Percentiles rank a stretch among this genome's conserved stretches.
Conservation (phyloP, 2,797 vertebrate genomes). For the Astyanax mexicanus region DNA sequence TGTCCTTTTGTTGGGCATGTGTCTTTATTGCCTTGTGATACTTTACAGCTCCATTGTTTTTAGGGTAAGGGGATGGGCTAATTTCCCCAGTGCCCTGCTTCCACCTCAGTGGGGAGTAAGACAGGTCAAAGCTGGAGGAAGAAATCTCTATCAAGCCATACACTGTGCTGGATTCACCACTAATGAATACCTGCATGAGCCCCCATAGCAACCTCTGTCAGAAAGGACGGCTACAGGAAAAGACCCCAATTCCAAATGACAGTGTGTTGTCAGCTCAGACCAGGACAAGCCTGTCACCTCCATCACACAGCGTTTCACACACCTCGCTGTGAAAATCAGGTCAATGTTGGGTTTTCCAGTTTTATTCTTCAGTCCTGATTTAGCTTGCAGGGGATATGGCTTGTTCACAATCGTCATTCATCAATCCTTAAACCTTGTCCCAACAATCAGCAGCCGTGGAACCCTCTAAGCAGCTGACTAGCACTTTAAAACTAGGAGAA, state of each 20-base stretch:
- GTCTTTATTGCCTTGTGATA: slow-evolving; percentile 69
- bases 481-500: too few relatives aligned
- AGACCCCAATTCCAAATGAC: slow-evolving; percentile 30
- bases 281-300: slow-evolving; percentile 14
- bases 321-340: not conserved
- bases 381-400: too few relatives aligned
- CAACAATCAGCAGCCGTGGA: too few relatives aligned
- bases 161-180: slow-evolving; percentile 70
- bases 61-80: slow-evolving; percentile 22
- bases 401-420: too few relatives aligned
- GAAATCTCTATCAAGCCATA: slow-evolving; percentile 70
- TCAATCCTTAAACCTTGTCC: too few relatives aligned
- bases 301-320: not conserved
- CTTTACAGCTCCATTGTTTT: slow-evolving; percentile 76
- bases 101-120: slow-evolving; percentile 68
- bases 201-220: slow-evolving; percentile 66
- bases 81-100: slow-evolving; percentile 53
- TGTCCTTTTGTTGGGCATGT: slow-evolving; percentile 40
- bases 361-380: not conserved
- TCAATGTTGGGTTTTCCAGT: not conserved
- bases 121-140: slow-evolving; percentile 79
- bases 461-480: too few relatives aligned
- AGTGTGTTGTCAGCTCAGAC: slow-evolving; percentile 13
- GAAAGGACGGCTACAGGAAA: slow-evolving; percentile 44
- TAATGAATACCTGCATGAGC: slow-evolving; percentile 69